Evolutionary conservation across 2,113 vertebrate species (phyloP).

Genomic region (Tenrec ecaudatus): DNA sequence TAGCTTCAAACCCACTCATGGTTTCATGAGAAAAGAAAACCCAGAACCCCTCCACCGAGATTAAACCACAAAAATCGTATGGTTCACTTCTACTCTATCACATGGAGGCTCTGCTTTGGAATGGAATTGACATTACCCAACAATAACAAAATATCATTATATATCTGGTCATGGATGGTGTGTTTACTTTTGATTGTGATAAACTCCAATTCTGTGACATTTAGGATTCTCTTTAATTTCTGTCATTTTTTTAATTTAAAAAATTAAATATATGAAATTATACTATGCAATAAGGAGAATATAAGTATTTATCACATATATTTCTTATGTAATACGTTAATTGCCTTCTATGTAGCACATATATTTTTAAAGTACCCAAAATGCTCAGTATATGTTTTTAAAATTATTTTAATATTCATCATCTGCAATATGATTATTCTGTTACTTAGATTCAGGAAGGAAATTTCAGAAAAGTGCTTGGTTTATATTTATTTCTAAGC

Average conservation of each 20-base stretch:
- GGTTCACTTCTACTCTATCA: not conserved
- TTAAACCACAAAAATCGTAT: not conserved
- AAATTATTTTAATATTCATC: not conserved
- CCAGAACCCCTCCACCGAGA: not conserved
- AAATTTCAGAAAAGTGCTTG: not conserved
- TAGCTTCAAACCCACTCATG: not conserved
- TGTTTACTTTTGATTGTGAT: not conserved
- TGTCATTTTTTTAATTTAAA: not conserved
- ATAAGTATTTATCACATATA: not conserved
- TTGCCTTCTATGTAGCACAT: not conserved
- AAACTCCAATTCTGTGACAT: not conserved
- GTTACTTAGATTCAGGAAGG: slow-evolving; percentile 26
- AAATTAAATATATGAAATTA: slow-evolving; percentile 12
- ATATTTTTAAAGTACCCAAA: not conserved
- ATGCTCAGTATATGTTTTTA: slow-evolving; percentile 1
- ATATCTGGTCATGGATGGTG: not conserved
- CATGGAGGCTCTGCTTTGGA: not conserved
- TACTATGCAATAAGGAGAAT: slow-evolving; percentile 12
- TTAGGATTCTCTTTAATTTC: slow-evolving; percentile 33
- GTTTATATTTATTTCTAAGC: slow-evolving; percentile 16
- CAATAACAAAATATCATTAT: not conserved
- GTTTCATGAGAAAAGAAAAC: not conserved
- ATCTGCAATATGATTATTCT: not conserved
- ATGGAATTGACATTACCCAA: not conserved
- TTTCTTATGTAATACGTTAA: slow-evolving; percentile 15